Evolutionary conservation across 1,140 invertebrate species (phyloP).

Genomic region (Cheumatopsyche charites): DNA sequence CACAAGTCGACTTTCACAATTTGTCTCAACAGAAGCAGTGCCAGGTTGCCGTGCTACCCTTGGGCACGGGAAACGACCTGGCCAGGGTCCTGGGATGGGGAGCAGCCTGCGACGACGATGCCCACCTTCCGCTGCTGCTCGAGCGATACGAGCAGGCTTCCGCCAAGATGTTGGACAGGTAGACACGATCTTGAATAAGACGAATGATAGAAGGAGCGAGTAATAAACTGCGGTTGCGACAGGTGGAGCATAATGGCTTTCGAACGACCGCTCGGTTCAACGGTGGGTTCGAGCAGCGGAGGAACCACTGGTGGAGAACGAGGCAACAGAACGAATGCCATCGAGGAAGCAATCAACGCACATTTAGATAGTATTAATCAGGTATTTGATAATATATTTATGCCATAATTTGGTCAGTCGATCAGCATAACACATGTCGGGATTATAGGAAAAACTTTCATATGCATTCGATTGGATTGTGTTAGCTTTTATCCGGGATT

Average conservation of each 20-base stretch:
- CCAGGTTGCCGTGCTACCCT: constrained; percentile 88
- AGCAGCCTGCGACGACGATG: constrained; percentile 92
- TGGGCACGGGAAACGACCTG: constrained; percentile 96
- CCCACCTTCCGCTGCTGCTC: constrained; percentile 87
- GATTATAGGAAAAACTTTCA: too few relatives aligned
- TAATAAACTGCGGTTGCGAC: constrained; percentile 32
- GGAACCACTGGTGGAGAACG: constrained; percentile 48
- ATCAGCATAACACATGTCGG: too few relatives aligned
- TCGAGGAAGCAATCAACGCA: constrained; percentile 48
- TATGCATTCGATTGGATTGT: too few relatives aligned
- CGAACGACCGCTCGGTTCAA: constrained; percentile 68
- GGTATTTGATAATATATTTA: constrained; percentile 10
- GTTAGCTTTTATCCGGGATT: too few relatives aligned
- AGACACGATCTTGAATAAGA: not conserved
- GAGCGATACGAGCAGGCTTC: constrained; percentile 94
- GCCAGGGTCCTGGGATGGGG: constrained; percentile 96
- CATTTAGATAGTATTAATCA: constrained; percentile 43
- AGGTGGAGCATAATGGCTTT: constrained; percentile 95
- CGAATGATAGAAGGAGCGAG: not conserved
- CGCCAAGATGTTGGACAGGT: constrained; percentile 95
- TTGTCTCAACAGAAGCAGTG: constrained; percentile 76
- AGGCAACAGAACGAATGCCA: constrained; percentile 28
- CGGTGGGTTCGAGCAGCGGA: constrained; percentile 56
- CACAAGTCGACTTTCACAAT: too few relatives aligned
- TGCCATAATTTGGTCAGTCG: not conserved